phyloP scores from a whole-genome alignment of 2,797 vertebrate species.

The Fistularia tabacaria region DNA sequence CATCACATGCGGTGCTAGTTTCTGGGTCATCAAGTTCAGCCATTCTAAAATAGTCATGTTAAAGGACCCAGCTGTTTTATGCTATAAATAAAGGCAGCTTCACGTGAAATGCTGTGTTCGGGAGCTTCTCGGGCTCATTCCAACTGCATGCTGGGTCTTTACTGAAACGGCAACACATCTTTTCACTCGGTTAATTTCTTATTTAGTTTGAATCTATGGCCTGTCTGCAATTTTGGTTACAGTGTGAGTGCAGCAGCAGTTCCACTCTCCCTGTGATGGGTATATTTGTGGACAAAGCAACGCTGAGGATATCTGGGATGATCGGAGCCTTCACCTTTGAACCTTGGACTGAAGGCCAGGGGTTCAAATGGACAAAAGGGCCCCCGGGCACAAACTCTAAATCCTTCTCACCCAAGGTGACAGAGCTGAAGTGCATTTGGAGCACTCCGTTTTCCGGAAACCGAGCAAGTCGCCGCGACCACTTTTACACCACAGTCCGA shows the following conservation, averaged over 20 bases:
- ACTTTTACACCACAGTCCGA: slow-evolving; percentile 51
- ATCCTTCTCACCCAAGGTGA: slow-evolving; percentile 52
- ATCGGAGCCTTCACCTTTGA: slow-evolving; percentile 53
- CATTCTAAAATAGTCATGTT: slow-evolving; percentile 21
- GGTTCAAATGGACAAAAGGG: slow-evolving; percentile 65
- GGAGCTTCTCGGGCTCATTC: slow-evolving; percentile 24
- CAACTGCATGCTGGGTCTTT: slow-evolving; percentile 10
- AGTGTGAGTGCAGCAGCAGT: not conserved
- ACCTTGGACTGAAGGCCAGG: slow-evolving; percentile 61
- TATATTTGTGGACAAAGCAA: slow-evolving; percentile 17
- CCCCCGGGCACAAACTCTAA: slow-evolving; percentile 52
- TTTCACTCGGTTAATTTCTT: too few species aligned
- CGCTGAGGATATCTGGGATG: slow-evolving; percentile 28
- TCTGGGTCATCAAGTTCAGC: slow-evolving; percentile 44
- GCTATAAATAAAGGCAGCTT: slow-evolving; percentile 49
- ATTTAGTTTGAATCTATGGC: not conserved
- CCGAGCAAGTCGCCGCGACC: slow-evolving; percentile 11
- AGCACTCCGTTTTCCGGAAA: slow-evolving; percentile 35
- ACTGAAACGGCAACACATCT: not conserved
- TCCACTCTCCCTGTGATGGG: slow-evolving; percentile 1
- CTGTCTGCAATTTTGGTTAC: slow-evolving; percentile 1
- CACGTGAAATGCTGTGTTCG: slow-evolving; percentile 17
- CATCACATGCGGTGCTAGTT: slow-evolving; percentile 10
- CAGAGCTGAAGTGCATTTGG: slow-evolving; percentile 43
- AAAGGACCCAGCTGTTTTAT: slow-evolving; percentile 23